Evolutionary conservation across 2,113 vertebrate species (phyloP).

Genomic region (Tichodroma muraria): DNA sequence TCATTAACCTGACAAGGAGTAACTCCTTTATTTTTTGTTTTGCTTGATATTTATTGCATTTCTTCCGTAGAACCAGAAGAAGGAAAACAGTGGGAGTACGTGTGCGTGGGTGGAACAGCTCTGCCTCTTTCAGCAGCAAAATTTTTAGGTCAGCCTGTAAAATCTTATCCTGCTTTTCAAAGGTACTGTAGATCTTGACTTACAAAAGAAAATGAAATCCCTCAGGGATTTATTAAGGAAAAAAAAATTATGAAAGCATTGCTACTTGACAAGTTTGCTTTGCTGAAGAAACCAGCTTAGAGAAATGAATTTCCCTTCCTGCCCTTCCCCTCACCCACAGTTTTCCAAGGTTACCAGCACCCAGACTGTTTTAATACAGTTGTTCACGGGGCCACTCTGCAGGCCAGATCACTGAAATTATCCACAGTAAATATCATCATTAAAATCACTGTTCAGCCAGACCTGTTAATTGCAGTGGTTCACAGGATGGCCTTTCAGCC

Average conservation of each 20-base stretch:
- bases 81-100: neutral
- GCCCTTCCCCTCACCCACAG: neutral
- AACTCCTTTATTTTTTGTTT: neutral
- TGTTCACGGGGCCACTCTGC: neutral
- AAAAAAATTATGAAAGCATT: neutral
- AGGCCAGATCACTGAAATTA: neutral
- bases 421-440: neutral
- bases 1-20: neutral
- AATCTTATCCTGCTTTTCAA: neutral
- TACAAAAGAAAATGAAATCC: neutral
- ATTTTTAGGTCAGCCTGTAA: neutral
- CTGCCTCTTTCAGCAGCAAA: neutral
- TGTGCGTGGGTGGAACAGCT: neutral
- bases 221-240: neutral
- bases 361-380: neutral
- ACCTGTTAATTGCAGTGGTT: neutral
- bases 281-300: neutral
- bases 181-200: neutral
- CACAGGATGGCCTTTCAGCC: neutral
- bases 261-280: neutral
- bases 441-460: neutral
- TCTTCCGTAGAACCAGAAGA: neutral
- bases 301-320: neutral
- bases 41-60: neutral
- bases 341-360: neutral